Percentiles rank a stretch among this genome's conserved stretches.
These are phyloP conservation scores for Pseudopodoces humilis DNA, from an alignment of 2,113 vertebrate genomes.

Conservation along the genomic window DNA sequence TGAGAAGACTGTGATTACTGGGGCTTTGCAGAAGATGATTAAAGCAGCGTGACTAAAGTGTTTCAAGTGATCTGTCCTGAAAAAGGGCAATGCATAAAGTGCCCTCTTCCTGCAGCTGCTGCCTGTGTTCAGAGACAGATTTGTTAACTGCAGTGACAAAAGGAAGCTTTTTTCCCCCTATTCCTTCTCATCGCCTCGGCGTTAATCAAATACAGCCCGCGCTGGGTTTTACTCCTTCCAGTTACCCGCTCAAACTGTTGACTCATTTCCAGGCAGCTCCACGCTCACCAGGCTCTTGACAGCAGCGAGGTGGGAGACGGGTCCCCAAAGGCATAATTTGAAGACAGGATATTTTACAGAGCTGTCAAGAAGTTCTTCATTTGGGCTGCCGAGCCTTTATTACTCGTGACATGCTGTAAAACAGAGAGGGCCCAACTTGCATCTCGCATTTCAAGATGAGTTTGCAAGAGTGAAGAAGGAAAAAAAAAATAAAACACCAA, in stretches of 20 bases:
- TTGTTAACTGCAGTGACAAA: slow-evolving; percentile 39
- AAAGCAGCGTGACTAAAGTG: slow-evolving; percentile 49
- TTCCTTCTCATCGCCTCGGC: background rate
- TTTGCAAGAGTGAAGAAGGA: slow-evolving; percentile 1
- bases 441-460: slow-evolving; percentile 34
- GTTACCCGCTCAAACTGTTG: slow-evolving; percentile 39
- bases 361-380: slow-evolving; percentile 65
- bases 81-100: slow-evolving; percentile 22
- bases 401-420: slow-evolving; percentile 20
- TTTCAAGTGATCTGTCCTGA: slow-evolving; percentile 41
- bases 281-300: slow-evolving; percentile 36
- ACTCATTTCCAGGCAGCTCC: slow-evolving; percentile 56
- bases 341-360: slow-evolving; percentile 58
- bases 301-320: slow-evolving; percentile 45
- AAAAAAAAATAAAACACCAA: background rate
- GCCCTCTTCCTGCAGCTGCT: slow-evolving; percentile 59
- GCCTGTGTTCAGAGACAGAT: slow-evolving; percentile 23
- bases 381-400: slow-evolving; percentile 53
- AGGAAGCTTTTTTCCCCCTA: background rate
- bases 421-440: slow-evolving; percentile 22
- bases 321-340: slow-evolving; percentile 54
- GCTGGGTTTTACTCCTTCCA: slow-evolving; percentile 21
- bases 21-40: slow-evolving; percentile 32
- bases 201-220: background rate
- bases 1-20: slow-evolving; percentile 32